Conservation (phyloP, 2,888 invertebrate species). For the Cacoxenus indagator region DNA sequence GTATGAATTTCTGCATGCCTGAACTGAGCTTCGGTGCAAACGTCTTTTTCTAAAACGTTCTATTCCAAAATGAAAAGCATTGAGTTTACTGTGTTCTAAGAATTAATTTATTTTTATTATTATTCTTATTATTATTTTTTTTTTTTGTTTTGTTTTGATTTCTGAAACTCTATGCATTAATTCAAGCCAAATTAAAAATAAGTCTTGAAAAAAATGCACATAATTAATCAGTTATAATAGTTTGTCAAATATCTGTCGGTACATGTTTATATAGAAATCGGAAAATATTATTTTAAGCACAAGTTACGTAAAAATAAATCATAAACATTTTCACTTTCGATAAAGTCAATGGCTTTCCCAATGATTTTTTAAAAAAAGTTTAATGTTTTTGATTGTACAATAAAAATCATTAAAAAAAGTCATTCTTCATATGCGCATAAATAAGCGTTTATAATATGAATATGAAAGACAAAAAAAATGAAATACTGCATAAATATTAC, state of each 20-base stretch:
- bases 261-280: not conserved
- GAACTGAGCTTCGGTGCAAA: too few species aligned
- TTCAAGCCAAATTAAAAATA: too few species aligned
- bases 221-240: not conserved
- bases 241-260: not conserved
- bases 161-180: too few species aligned
- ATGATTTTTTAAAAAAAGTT: constrained; percentile 2
- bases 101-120: too few species aligned
- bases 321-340: constrained; percentile 5
- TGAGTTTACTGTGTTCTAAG: too few species aligned
- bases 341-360: not conserved
- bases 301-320: not conserved
- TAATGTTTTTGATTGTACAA: not conserved
- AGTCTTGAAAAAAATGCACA: not conserved
- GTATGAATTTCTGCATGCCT: too few species aligned
- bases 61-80: too few species aligned
- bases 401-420: not conserved
- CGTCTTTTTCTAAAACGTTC: too few species aligned
- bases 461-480: not conserved
- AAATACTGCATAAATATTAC: constrained; percentile 1
- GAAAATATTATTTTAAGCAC: not conserved
- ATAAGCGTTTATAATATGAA: not conserved
- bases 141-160: too few species aligned
- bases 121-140: too few species aligned
- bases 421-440: constrained; percentile 9